These are phyloP conservation scores for Emydocephalus ijimae DNA, from an alignment of 2,113 vertebrate genomes.

Conservation along the genomic window DNA sequence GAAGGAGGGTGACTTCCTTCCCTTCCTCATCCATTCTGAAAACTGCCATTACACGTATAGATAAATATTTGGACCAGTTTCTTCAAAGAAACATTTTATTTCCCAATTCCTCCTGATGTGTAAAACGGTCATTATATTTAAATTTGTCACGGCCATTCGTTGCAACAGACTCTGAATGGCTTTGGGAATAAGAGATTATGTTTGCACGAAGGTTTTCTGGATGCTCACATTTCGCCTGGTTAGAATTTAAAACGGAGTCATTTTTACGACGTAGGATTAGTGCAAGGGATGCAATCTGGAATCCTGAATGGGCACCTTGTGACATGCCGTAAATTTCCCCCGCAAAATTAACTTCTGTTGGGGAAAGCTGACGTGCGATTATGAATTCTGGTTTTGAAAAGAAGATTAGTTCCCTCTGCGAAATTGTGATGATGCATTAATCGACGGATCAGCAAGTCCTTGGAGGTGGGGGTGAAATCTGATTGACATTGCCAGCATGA, in stretches of 20 bases:
- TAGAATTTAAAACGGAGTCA: not conserved
- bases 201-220: not conserved
- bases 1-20: not conserved
- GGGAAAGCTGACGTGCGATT: slow-evolving; percentile 6
- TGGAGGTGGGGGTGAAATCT: slow-evolving; percentile 8
- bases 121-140: not conserved
- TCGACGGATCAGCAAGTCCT: slow-evolving; percentile 37
- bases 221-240: not conserved
- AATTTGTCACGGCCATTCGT: not conserved
- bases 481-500: slow-evolving; percentile 12
- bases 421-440: slow-evolving; percentile 37
- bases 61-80: not conserved
- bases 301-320: not conserved
- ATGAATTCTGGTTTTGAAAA: slow-evolving; percentile 3
- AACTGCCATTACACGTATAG: not conserved
- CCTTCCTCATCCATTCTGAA: not conserved
- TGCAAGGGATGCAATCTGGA: not conserved
- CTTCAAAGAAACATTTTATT: not conserved
- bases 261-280: not conserved
- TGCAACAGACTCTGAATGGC: not conserved
- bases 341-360: not conserved
- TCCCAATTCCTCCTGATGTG: not conserved
- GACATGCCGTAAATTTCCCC: not conserved
- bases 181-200: not conserved
- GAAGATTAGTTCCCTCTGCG: slow-evolving; percentile 42